Evolutionary conservation across 2,888 invertebrate genomes (phyloP).

Genomic region (Sphaerophoria rueppellii): DNA sequence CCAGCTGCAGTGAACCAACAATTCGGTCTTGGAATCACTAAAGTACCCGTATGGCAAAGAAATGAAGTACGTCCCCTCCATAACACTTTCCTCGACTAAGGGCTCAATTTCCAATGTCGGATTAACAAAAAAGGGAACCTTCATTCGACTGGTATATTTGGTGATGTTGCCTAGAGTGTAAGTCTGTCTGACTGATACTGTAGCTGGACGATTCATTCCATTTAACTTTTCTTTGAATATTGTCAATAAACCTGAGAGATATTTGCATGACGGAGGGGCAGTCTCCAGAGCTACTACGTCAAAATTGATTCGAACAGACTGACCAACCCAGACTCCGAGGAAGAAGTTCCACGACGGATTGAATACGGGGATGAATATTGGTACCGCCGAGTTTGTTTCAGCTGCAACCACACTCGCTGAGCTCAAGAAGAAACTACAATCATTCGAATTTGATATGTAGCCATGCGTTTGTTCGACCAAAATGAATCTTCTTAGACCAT

Average conservation of each 20-base stretch:
- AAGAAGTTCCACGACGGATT: constrained; percentile 89
- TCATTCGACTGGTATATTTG: constrained; percentile 57
- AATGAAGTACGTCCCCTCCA: constrained; percentile 83
- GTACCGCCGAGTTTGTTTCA: constrained; percentile 91
- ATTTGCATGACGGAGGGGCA: constrained; percentile 90
- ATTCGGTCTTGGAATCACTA: constrained; percentile 90
- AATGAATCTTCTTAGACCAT: constrained; percentile 92
- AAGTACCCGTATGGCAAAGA: constrained; percentile 92
- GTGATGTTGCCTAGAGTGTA: constrained; percentile 83
- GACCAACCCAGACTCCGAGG: constrained; percentile 90
- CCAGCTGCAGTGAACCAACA: constrained; percentile 93
- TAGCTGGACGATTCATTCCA: constrained; percentile 85
- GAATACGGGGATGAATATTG: constrained; percentile 94
- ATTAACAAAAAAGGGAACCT: constrained; percentile 74
- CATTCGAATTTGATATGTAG: constrained; percentile 85
- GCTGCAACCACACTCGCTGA: constrained; percentile 91
- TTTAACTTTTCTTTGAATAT: constrained; percentile 95
- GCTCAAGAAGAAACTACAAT: constrained; percentile 90
- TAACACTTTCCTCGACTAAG: constrained; percentile 60
- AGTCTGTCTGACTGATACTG: constrained; percentile 87
- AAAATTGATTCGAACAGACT: constrained; percentile 90
- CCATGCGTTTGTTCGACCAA: constrained; percentile 87
- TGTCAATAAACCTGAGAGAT: constrained; percentile 91
- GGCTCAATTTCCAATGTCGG: constrained; percentile 72
- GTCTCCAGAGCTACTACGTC: constrained; percentile 94